Percentiles rank a stretch among this genome's conserved stretches.
These are phyloP conservation scores for Nibea albiflora DNA, from an alignment of 2,113 vertebrate genomes.

Conservation along the genomic window DNA sequence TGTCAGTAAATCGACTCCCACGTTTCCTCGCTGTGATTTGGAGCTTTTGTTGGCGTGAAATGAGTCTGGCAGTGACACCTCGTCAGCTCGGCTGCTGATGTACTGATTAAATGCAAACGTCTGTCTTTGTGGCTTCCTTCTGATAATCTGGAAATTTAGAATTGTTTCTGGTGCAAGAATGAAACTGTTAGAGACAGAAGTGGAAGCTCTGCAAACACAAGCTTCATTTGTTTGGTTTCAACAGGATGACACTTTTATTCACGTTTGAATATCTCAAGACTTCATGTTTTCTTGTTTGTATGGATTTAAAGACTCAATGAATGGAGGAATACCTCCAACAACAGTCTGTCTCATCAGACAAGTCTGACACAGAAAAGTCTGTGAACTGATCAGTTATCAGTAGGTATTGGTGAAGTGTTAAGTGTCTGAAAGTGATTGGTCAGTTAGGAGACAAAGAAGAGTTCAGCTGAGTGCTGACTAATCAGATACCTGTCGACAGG, in stretches of 20 bases:
- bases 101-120: slow-evolving; percentile 28
- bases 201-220: slow-evolving; percentile 25
- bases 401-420: neutral
- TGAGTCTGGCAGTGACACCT: slow-evolving; percentile 33
- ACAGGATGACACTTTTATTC: no score
- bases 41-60: slow-evolving; percentile 45
- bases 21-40: slow-evolving; percentile 18
- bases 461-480: neutral
- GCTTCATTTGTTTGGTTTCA: neutral
- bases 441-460: neutral
- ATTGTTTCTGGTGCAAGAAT: slow-evolving; percentile 27
- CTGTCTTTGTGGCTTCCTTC: slow-evolving; percentile 17
- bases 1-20: slow-evolving; percentile 40
- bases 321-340: neutral
- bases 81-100: slow-evolving; percentile 27
- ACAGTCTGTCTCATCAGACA: neutral
- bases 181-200: slow-evolving; percentile 10
- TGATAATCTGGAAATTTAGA: slow-evolving; percentile 41
- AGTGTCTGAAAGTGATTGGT: neutral
- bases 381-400: neutral
- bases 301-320: neutral
- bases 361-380: neutral
- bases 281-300: neutral
- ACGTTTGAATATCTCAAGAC: neutral
- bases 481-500: neutral